phyloP scores from a whole-genome alignment of 2,888 invertebrate species.

The Rugalucina vietnamica region DNA sequence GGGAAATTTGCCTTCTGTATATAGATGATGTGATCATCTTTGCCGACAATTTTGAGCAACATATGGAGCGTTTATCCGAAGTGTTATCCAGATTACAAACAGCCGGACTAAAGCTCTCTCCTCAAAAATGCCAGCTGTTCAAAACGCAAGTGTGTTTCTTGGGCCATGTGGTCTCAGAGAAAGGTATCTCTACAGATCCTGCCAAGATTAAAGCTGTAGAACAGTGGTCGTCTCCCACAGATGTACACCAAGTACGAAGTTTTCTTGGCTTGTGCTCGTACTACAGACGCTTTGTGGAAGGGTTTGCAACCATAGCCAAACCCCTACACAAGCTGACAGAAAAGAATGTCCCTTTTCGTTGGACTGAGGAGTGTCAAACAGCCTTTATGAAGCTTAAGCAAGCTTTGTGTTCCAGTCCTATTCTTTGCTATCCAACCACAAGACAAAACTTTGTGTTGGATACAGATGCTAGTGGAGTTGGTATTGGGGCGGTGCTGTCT shows the following conservation, averaged over 20 bases:
- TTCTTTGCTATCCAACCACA: not conserved
- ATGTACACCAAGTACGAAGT: not conserved
- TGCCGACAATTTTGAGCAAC: not conserved
- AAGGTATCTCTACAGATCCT: not conserved
- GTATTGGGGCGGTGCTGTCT: not conserved
- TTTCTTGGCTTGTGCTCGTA: constrained; percentile 8
- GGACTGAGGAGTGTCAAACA: not conserved
- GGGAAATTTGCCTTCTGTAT: constrained; percentile 40
- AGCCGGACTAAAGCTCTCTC: not conserved
- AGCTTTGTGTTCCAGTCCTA: not conserved
- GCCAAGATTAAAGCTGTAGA: constrained; percentile 3
- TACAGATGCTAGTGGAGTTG: not conserved
- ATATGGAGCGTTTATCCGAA: not conserved
- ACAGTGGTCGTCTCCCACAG: not conserved
- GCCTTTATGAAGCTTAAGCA: not conserved
- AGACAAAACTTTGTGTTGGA: not conserved
- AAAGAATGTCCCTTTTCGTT: not conserved
- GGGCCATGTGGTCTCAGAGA: not conserved
- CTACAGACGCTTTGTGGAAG: not conserved
- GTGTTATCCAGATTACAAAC: not conserved
- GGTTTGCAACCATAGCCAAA: not conserved
- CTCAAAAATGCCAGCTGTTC: not conserved
- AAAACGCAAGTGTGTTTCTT: not conserved
- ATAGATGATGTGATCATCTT: constrained; percentile 58
- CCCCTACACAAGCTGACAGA: not conserved